phyloP scores from a whole-genome alignment of 2,888 invertebrate genomes.

The Hesperia comma region DNA sequence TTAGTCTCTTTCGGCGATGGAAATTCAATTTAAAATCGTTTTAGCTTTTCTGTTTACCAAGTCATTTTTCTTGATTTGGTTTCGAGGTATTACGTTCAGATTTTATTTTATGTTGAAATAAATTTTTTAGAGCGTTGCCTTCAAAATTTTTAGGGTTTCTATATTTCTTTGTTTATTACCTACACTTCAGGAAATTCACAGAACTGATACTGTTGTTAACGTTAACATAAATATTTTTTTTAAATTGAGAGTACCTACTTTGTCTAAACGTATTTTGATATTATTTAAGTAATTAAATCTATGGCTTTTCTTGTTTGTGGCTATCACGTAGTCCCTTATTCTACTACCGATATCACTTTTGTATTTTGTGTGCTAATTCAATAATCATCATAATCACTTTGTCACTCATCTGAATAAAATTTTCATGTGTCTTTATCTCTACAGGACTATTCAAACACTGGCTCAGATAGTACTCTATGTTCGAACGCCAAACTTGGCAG shows the following conservation, averaged over 20 bases:
- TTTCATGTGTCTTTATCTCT: conserved; percentile 10
- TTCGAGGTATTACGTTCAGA: conserved; percentile 11
- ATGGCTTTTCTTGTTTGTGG: no score
- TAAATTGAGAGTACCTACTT: no score
- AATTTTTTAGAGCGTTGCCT: conserved; percentile 3
- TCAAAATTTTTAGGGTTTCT: not conserved
- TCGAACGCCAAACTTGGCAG: conserved; percentile 81
- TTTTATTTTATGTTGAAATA: conserved; percentile 16
- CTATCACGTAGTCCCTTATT: no score
- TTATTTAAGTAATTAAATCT: no score
- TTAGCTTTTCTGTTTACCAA: conserved; percentile 31
- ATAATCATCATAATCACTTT: no score
- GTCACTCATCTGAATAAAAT: no score
- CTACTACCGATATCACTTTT: no score
- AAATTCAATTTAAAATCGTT: conserved; percentile 35
- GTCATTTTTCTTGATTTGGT: conserved; percentile 24
- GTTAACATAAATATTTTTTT: no score
- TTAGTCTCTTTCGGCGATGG: conserved; percentile 23
- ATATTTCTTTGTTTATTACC: not conserved
- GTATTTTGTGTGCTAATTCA: no score
- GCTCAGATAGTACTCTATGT: conserved; percentile 82
- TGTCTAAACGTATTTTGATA: no score
- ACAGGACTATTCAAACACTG: conserved; percentile 85
- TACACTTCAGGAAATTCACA: no score
- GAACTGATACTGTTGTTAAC: not conserved